These are phyloP conservation scores for Lithophane ornitopus DNA, from an alignment of 2,888 invertebrate species.

Conservation along the genomic window DNA sequence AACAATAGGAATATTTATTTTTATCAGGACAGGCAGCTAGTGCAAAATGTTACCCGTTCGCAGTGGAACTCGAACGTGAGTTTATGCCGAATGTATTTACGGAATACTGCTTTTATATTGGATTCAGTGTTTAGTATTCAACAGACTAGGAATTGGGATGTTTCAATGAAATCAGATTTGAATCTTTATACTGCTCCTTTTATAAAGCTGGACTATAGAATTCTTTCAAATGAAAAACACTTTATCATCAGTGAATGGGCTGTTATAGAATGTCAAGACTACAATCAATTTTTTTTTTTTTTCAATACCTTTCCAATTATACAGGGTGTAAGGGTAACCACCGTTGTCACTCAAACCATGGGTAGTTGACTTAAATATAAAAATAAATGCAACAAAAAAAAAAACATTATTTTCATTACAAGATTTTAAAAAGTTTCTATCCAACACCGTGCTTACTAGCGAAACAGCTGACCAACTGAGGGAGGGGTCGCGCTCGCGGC, in stretches of 20 bases:
- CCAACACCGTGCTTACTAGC: no score
- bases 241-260: no score
- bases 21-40: constrained; percentile 35
- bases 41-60: constrained; percentile 24
- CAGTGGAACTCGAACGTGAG: constrained; percentile 44
- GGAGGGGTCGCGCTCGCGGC: no score
- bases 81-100: constrained; percentile 45
- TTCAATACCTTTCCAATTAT: neutral
- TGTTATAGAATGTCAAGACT: neutral
- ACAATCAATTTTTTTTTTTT: neutral
- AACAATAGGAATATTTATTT: constrained; percentile 35
- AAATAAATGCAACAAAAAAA: no score
- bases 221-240: neutral
- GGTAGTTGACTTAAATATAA: no score
- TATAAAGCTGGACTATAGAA: neutral
- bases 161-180: constrained; percentile 34
- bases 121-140: constrained; percentile 44
- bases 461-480: no score
- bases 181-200: constrained; percentile 17
- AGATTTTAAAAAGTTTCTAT: no score
- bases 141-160: constrained; percentile 29
- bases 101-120: constrained; percentile 48
- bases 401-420: no score
- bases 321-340: no score
- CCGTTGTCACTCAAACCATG: no score